Base-by-base conservation (phyloP, 2,113 vertebrate genomes). In the Cranoglanis bouderius region DNA sequence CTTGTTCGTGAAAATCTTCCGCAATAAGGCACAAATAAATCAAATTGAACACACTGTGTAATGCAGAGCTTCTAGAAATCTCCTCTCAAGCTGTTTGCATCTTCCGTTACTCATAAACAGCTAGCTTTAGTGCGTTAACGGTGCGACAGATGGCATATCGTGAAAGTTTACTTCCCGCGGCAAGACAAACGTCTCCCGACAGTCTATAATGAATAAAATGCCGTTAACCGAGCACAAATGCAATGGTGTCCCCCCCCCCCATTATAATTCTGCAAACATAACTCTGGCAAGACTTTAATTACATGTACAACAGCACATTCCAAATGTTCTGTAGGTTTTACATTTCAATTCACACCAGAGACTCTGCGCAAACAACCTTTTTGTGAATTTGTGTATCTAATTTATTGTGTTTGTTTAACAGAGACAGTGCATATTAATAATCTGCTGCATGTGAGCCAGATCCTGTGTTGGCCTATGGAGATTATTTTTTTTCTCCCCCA, bases 141-240 rank as follows among this genome's bases (percentile, higher is more conserved):
- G 88, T 65, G 82, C 46, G 78, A 86, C 90, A 91, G 87, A 89
- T 91, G 90, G 90, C 38, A 29, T 88, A 89, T 88, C 75, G 75
- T 86, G 55, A 81, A 82, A 89, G 77, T 87, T 89, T 91, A 86
- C 46, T 90, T 84, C 77, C 72, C 59, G 89, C 82, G 61, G 84
- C 67, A 61, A 83, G 85, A 91, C 77, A 21, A 85, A 84, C 53
- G 38, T 80, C 63, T 67, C 70, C 67, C 32, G 81, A 49, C 77
- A 90, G 72, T 78, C 72, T 38, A 70, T 85, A 46, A 82, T 85
- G 49, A 63, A 77, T 75, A 78, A 82, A 75, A 88, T 85, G 29
- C 49, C 51, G 83, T 90, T 70, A 80, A n/a, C 26, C 18, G 2
- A 29, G 55, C 53, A 70, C 43, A 78, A 78, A 59, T 9, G 18